Evolutionary conservation across 2,888 invertebrate species (phyloP), one percentile per base, ranked within the genome.

Genomic region (Branchellion lobata): DNA sequence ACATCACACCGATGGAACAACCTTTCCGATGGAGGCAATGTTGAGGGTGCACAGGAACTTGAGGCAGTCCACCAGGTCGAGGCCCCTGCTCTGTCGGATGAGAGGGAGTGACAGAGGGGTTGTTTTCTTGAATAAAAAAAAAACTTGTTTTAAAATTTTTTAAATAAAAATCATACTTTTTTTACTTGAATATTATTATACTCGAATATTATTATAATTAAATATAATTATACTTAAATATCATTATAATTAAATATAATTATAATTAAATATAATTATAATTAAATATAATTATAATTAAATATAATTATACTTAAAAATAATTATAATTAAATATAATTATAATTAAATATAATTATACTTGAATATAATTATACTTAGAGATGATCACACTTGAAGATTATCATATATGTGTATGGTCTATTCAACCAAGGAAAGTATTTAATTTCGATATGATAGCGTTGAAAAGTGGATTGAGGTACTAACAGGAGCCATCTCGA

Each of bases 1-100:
- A 8, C 65, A 65, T 65, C 65, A 65, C 29, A 61, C 33, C 33
- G 1, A 29, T 40, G 14, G 24, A 24, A 24, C 3, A n/a, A 92
- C 92, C 90, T 94, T 94, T 81, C 96, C 97, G 2, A 96, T 90
- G 0, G 94, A 94, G 80, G 95, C 94, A 88, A 97, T 96, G 87
- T 95, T 95, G 79, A 97, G 90, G 89, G 96, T 96, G 87, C 97
- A 96, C n/a, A 98, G 89, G 89, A 97, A 96, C 18, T 94, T 93
- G 57, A 98, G 90, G 87, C 96, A 96, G 86, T 96, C 95, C 0
- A 94, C 93, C 1, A 96, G 90, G 86, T 93, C 93, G 82, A 96
- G 90, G 14, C 93, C 94, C 81, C 94, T 90, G 83, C 92, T 81
- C 88, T 88, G 57, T 51, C 11, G 29, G 11, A 11, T 24, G 24